phyloP scores from a whole-genome alignment of 2,888 invertebrate genomes.

The Tetranychus truncatus region DNA sequence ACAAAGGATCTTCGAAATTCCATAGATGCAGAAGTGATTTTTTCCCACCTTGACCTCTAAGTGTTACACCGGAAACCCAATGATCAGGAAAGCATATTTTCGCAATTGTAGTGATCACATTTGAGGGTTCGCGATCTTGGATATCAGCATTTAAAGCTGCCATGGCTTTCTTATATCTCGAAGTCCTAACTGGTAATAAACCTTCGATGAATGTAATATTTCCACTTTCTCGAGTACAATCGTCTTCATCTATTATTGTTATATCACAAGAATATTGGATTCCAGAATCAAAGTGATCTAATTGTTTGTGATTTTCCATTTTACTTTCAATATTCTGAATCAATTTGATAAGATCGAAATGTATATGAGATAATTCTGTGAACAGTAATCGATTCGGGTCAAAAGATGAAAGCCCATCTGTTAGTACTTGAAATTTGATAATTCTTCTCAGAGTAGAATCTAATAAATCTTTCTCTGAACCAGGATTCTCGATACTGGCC shows the following conservation, averaged over 20 bases:
- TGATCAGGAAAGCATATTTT: neutral
- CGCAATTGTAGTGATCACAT: neutral
- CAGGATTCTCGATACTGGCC: no score
- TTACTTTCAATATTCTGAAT: neutral
- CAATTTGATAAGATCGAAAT: neutral
- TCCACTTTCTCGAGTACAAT: neutral
- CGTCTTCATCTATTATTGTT: neutral
- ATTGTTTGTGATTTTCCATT: neutral
- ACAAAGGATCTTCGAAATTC: neutral
- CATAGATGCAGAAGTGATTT: neutral
- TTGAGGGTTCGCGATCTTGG: neutral
- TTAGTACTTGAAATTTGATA: neutral
- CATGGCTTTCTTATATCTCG: neutral
- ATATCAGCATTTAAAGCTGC: neutral
- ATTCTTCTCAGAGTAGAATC: neutral
- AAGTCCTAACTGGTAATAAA: neutral
- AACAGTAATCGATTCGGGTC: neutral
- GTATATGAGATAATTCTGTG: neutral
- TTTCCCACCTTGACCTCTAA: neutral
- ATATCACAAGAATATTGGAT: neutral
- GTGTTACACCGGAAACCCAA: neutral
- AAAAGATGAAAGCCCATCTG: neutral
- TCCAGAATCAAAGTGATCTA: no score
- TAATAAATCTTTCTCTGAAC: neutral
- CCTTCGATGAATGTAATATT: neutral